phyloP scores from a whole-genome alignment of 1,140 invertebrate genomes.

The Chymomyza costata region DNA sequence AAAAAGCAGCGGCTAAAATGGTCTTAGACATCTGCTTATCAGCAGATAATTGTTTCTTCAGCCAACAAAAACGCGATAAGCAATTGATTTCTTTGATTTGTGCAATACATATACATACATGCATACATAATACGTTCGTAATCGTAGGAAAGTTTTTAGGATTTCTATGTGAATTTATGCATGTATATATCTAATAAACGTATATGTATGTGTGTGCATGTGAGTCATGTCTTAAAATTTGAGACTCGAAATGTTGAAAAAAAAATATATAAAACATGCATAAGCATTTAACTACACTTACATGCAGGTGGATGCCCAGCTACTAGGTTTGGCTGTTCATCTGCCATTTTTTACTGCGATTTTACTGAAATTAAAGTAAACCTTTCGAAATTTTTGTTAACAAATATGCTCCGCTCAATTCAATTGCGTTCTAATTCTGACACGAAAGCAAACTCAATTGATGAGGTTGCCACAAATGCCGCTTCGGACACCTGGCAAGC shows the following conservation, averaged over 20 bases:
- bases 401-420: background rate
- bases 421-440: conserved; percentile 34
- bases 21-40: background rate
- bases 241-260: conserved; percentile 42
- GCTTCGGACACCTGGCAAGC: conserved; percentile 12
- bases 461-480: no score
- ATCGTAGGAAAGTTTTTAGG: no score
- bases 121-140: no score
- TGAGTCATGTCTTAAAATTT: conserved; percentile 20
- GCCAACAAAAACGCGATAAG: background rate
- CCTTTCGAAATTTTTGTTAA: background rate
- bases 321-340: conserved; percentile 82
- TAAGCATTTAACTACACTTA: conserved; percentile 74
- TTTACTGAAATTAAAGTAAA: conserved; percentile 7
- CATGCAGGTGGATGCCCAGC: conserved; percentile 91
- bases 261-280: conserved; percentile 15
- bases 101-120: no score
- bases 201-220: background rate
- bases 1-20: no score
- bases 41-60: background rate
- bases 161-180: no score
- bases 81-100: background rate
- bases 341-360: conserved; percentile 52
- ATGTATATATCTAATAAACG: no score
- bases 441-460: conserved; percentile 39